Conservation (phyloP, 2,113 vertebrate species). For the Elephas maximus region DNA sequence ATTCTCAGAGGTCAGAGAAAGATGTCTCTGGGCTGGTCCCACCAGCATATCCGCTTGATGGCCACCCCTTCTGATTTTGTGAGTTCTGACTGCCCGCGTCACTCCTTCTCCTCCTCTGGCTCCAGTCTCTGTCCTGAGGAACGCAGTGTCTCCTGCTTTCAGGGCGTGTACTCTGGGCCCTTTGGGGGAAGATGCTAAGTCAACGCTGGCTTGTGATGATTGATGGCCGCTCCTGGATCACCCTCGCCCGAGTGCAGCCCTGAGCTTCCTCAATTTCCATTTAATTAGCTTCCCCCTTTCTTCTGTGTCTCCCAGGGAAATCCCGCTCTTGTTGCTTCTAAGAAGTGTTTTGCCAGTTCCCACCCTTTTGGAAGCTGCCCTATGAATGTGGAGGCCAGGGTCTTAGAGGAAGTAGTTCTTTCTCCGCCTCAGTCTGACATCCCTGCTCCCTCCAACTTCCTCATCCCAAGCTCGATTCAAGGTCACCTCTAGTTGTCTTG, state of each 20-base stretch:
- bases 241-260: background rate
- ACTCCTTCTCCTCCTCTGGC: background rate
- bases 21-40: background rate
- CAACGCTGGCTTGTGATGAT: slow-evolving; percentile 44
- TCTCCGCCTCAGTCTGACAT: background rate
- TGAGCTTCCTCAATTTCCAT: slow-evolving; percentile 78
- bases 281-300: slow-evolving; percentile 76
- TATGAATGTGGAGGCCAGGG: background rate
- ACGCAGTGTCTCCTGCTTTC: background rate
- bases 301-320: slow-evolving; percentile 51
- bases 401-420: slow-evolving; percentile 7
- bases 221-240: slow-evolving; percentile 1
- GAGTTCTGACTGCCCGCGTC: background rate
- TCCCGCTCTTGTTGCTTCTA: background rate
- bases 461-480: slow-evolving; percentile 7
- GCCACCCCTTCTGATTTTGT: background rate
- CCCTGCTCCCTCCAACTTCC: slow-evolving; percentile 23
- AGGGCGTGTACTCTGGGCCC: background rate
- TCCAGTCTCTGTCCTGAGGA: background rate
- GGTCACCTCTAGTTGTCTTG: background rate
- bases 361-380: slow-evolving; percentile 44
- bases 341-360: slow-evolving; percentile 57
- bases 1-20: background rate
- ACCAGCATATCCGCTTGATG: background rate
- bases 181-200: slow-evolving; percentile 3